Evolutionary conservation across 2,797 vertebrate genomes (phyloP).

Genomic region (Gambelia wislizenii): DNA sequence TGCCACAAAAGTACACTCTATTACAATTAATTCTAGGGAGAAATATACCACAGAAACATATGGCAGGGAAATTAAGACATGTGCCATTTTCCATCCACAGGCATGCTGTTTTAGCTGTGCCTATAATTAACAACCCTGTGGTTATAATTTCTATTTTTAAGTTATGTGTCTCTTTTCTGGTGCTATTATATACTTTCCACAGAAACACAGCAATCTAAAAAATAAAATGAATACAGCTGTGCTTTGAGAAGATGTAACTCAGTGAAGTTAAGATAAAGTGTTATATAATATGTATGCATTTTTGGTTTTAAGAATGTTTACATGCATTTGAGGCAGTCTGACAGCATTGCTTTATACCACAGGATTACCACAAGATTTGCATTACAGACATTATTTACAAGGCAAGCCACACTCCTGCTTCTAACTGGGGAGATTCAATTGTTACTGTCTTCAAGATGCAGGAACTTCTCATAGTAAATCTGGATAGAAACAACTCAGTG

Average conservation of each 20-base stretch:
- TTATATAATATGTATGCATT: neutral
- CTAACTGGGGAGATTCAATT: neutral
- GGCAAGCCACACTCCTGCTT: neutral
- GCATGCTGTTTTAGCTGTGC: neutral
- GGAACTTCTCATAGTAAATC: neutral
- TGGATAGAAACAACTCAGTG: neutral
- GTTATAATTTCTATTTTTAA: slow-evolving; percentile 15
- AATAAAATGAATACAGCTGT: neutral
- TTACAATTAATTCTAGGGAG: neutral
- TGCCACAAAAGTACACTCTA: neutral
- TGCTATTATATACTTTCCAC: neutral
- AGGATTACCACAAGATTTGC: too few species aligned
- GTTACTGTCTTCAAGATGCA: neutral
- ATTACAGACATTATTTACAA: neutral
- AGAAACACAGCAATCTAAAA: neutral
- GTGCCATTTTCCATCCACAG: slow-evolving; percentile 16
- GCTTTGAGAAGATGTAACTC: neutral
- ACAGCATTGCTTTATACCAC: neutral
- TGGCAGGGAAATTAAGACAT: neutral
- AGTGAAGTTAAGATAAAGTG: neutral
- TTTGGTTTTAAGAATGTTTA: slow-evolving; percentile 1
- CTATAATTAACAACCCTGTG: slow-evolving; percentile 43
- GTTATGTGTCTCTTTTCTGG: neutral
- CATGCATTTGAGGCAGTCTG: neutral
- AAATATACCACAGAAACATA: neutral